phyloP scores from a whole-genome alignment of 35 echinoderm and acorn worm genomes.

The Amphiura filiformis region DNA sequence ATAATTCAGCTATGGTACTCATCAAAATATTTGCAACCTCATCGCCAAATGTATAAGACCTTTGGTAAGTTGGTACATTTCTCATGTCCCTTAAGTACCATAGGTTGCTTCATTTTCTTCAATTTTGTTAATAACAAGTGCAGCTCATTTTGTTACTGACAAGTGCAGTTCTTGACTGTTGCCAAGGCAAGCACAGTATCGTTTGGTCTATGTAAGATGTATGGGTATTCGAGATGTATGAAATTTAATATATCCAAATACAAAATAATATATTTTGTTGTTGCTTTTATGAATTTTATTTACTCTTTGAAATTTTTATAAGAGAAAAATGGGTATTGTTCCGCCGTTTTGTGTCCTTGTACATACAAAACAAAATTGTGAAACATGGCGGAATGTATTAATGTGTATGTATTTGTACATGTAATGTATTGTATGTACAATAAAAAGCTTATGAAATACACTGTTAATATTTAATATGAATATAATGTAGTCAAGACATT shows the following conservation, averaged over 20 bases:
- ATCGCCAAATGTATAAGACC: too few species aligned
- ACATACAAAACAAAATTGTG: background rate
- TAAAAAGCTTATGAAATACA: slow-evolving; percentile 8
- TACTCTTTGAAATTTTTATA: background rate
- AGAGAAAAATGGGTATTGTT: background rate
- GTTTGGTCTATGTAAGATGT: too few species aligned
- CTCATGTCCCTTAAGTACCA: too few species aligned
- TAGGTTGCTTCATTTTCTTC: too few species aligned
- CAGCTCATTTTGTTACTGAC: too few species aligned
- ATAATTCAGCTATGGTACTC: too few species aligned
- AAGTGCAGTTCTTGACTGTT: too few species aligned
- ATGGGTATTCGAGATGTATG: slow-evolving; percentile 7
- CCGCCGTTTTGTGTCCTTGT: background rate
- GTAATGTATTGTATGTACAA: slow-evolving; percentile 15
- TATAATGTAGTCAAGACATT: background rate
- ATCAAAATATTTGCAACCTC: too few species aligned
- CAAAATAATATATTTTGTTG: slow-evolving; percentile 8
- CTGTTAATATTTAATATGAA: slow-evolving; percentile 8
- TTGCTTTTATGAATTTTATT: background rate
- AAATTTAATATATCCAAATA: slow-evolving; percentile 12
- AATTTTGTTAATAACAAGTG: too few species aligned
- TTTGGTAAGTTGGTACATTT: too few species aligned
- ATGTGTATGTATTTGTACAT: slow-evolving; percentile 15
- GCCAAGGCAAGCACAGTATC: too few species aligned
- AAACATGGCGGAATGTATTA: background rate